Evolutionary conservation across 2,113 vertebrate genomes (phyloP), one percentile per base, ranked within the genome.

Genomic region (Pseudorasbora parva): DNA sequence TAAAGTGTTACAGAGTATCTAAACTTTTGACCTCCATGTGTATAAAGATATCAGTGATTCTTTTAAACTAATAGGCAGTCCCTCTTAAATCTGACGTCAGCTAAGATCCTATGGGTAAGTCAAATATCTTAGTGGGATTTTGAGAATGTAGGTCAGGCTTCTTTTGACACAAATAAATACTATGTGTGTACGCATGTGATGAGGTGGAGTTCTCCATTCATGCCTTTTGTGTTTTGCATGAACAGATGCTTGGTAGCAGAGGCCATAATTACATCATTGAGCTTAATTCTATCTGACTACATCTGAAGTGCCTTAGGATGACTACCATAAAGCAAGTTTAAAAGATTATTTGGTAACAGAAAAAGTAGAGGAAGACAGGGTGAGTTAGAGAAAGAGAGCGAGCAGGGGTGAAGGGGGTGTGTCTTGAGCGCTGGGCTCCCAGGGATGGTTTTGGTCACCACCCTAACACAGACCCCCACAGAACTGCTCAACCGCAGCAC

Each of bases 391-490:
- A 80, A 47, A 82, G 78, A 62, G 66, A 76, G 25, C 68, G 64
- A 83, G 78, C 84, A 84, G 80, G 84, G 83, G 85, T 87, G 86
- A 66, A 78, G 84, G 82, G 86, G 87, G 87, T 84, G 88, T 89
- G 90, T 88, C 88, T 78, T 89, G 85, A 45, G 45, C 37, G 19
- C 62, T 51, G 57, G 77, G 78, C 86, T 81, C 62, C 64, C 84
- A 83, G 87, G 81, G 85, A 86, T 78, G 37, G 71, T 88, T 81
- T 79, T 82, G 80, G 82, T 86, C 84, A 79, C 78, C 80, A 87
- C 84, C 82, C 82, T 82, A 85, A 82, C 80, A 57, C 81, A 88
- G 85, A 89, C 87, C 90, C 85, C 86, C 86, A 83, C 83, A 87
- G 57, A 78, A 71, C 85, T 73, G 78, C 84, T 86, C 60, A 85